Conservation (phyloP, 2,888 invertebrate genomes). For the Steinernema carpocapsae region DNA sequence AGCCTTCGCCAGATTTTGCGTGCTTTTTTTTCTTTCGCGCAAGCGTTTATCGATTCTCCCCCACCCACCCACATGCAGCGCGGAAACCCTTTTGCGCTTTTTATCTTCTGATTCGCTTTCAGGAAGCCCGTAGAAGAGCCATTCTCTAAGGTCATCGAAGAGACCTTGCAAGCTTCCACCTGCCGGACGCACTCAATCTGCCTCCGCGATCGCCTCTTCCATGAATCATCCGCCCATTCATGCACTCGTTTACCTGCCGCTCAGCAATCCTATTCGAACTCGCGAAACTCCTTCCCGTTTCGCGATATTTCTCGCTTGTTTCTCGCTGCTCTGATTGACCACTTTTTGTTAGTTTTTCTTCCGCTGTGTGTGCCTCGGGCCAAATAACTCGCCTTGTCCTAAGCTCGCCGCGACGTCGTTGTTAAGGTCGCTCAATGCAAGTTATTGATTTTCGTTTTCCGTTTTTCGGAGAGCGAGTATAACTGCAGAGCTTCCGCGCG, state of each 20-base stretch:
- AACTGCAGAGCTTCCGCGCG: background rate
- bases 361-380: background rate
- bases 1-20: slow-evolving; percentile 10
- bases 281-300: too few relatives aligned
- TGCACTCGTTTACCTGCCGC: background rate
- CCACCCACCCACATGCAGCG: background rate
- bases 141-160: too few relatives aligned
- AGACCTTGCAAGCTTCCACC: too few relatives aligned
- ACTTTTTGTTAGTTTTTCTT: background rate
- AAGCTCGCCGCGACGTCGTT: background rate
- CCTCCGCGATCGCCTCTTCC: too few relatives aligned
- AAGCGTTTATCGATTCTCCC: slow-evolving; percentile 13
- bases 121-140: too few relatives aligned
- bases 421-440: slow-evolving; percentile 4
- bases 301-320: background rate
- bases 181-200: too few relatives aligned
- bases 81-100: background rate
- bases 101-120: background rate
- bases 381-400: background rate
- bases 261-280: too few relatives aligned
- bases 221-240: background rate
- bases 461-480: background rate
- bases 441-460: slow-evolving; percentile 29
- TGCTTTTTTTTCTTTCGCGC: slow-evolving; percentile 17
- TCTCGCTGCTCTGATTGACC: background rate